Conservation (phyloP, 2,888 invertebrate species). For the Drosophila kanekoi region DNA sequence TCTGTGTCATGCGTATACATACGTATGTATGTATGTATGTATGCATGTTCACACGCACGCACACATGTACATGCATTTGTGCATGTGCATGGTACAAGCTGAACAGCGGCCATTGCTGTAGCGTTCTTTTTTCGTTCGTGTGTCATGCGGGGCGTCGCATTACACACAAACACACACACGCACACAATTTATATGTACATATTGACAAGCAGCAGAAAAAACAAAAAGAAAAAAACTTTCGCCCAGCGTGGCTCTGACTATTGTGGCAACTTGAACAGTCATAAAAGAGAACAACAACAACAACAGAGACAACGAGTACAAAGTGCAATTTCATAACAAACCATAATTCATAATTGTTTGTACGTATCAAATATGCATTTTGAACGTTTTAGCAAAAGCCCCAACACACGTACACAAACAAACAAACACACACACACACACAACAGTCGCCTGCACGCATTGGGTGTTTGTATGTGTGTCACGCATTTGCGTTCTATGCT, state of each 20-base stretch:
- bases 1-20: constrained; percentile 10
- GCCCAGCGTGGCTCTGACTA: constrained; percentile 40
- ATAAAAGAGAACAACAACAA: constrained; percentile 10
- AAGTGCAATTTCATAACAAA: constrained; percentile 51
- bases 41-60: neutral
- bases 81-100: constrained; percentile 37
- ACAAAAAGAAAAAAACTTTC: constrained; percentile 46
- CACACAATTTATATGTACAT: constrained; percentile 13
- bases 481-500: constrained; percentile 48
- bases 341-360: constrained; percentile 39
- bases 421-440: constrained; percentile 4
- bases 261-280: constrained; percentile 34
- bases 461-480: constrained; percentile 32
- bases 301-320: constrained; percentile 13
- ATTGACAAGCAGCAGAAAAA: neutral
- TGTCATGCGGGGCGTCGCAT: constrained; percentile 49
- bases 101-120: constrained; percentile 41
- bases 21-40: neutral
- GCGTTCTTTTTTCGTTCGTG: constrained; percentile 33
- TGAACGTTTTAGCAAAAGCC: constrained; percentile 14
- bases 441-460: constrained; percentile 25
- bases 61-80: constrained; percentile 13
- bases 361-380: constrained; percentile 30
- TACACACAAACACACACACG: constrained; percentile 1
- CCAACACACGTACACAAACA: constrained; percentile 6